Base-by-base conservation (phyloP, 37 sponge, comb jelly and placozoan genomes). In the Lycopodina hypogea region DNA sequence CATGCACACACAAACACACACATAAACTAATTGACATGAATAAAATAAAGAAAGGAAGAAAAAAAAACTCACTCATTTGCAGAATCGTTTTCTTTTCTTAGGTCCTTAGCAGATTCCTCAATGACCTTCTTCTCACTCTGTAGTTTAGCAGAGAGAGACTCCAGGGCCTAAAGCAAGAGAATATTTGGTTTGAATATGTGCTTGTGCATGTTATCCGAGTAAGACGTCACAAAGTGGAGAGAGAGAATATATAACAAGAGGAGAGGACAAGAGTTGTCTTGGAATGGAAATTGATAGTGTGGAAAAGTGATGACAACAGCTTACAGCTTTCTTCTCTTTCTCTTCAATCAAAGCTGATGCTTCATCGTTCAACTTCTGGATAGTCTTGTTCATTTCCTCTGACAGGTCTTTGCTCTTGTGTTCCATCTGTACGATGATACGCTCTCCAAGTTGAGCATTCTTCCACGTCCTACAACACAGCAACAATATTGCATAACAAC, bases 391-490 rank as follows among this genome's bases (percentile, higher is more conserved):
- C 81, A 87, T 81, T 77, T 95, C 86, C 37, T 87, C 72, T 12
- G 90, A 74, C 71, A 94, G 88, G 53, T 88, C 56, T 45, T 85
- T 79, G 48, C 91, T 90, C 72, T 94, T 86, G 51, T 86, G 80
- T 45, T 94, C 96, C 68, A 95, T 62, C 69, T 92, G 77, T 30
- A 66, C 45, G n/a, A 97, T 85, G 57, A 92, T 75, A 0, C 84
- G 84, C 56, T 92, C 96, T 18, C 98, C 98, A 53, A 97, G 56
- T 77, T 92, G 93, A 51, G 96, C 93, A 88, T 97, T 97, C 55
- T 90, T 84, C 96, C 96, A 97, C 34, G 98, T 97, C 18, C 97
- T 96, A 69, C n/a, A n/a, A n/a, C n/a, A n/a, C n/a, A 18, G 56
- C 17, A 39, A 17, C 39, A 33, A 19, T 17, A 53, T 17, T n/a